Percentiles rank a stretch among this genome's conserved stretches.
Conservation (phyloP, 2,888 invertebrate species). For the Xylota sylvarum region DNA sequence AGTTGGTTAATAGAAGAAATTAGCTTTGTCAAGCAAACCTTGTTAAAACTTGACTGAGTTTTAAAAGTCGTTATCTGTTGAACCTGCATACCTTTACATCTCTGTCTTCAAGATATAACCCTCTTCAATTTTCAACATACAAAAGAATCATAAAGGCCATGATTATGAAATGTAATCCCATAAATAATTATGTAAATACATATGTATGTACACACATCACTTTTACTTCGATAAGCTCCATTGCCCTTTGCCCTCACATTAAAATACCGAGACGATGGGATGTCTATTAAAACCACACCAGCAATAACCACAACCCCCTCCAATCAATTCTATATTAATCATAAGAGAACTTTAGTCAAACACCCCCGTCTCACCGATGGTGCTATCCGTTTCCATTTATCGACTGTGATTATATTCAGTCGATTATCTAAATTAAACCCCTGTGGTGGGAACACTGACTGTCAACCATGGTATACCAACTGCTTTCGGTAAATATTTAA, state of each 20-base stretch:
- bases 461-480: conserved; percentile 16
- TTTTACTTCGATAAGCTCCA: background rate
- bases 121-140: background rate
- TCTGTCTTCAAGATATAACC: too few species aligned
- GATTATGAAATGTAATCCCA: background rate
- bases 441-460: background rate
- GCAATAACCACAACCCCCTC: background rate
- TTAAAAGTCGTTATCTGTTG: too few species aligned
- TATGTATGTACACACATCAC: background rate
- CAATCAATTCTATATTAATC: conserved; percentile 15
- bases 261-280: background rate
- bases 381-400: conserved; percentile 33
- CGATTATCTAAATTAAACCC: conserved; percentile 57
- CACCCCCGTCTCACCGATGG: background rate
- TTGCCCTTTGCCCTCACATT: background rate
- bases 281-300: background rate
- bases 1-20: too few species aligned
- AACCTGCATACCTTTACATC: too few species aligned
- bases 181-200: too few species aligned
- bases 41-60: too few species aligned
- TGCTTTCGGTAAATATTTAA: conserved; percentile 26
- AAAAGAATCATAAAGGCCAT: background rate
- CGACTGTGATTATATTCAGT: conserved; percentile 50
- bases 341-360: conserved; percentile 31
- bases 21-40: too few species aligned